Evolutionary conservation across 2,113 vertebrate genomes (phyloP).

Genomic region (Malurus cyaneus): DNA sequence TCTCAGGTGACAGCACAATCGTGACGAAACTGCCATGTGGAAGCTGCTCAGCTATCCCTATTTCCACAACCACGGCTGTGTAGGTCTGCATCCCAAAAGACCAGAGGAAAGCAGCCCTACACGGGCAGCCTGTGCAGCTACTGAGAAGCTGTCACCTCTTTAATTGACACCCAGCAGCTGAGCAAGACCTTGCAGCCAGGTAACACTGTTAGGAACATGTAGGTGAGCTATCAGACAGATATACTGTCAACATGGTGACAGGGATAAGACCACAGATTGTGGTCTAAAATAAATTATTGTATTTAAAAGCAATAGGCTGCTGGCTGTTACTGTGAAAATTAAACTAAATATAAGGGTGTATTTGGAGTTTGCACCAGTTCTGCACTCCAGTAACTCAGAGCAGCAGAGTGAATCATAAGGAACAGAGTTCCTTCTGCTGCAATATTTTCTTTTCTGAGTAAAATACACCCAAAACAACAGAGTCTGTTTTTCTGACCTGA

Average conservation of each 20-base stretch:
- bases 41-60: not conserved
- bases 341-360: not conserved
- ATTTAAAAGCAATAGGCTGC: not conserved
- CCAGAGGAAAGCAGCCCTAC: not conserved
- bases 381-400: not conserved
- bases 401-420: not conserved
- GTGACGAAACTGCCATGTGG: not conserved
- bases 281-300: conserved; percentile 2
- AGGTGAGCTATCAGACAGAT: conserved; percentile 46
- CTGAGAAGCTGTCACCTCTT: conserved; percentile 7
- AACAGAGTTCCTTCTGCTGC: not conserved
- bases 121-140: not conserved
- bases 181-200: conserved; percentile 52
- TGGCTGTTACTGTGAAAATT: not conserved
- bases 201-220: conserved; percentile 37
- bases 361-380: not conserved
- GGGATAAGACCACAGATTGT: not conserved
- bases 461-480: not conserved
- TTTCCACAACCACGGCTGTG: not conserved
- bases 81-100: not conserved
- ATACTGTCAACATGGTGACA: not conserved
- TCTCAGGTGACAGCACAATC: not conserved
- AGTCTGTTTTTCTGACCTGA: not conserved
- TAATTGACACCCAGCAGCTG: conserved; percentile 34
- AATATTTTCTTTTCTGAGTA: not conserved